phyloP scores from a whole-genome alignment of 2,797 vertebrate species.

The Danio kyathit region DNA sequence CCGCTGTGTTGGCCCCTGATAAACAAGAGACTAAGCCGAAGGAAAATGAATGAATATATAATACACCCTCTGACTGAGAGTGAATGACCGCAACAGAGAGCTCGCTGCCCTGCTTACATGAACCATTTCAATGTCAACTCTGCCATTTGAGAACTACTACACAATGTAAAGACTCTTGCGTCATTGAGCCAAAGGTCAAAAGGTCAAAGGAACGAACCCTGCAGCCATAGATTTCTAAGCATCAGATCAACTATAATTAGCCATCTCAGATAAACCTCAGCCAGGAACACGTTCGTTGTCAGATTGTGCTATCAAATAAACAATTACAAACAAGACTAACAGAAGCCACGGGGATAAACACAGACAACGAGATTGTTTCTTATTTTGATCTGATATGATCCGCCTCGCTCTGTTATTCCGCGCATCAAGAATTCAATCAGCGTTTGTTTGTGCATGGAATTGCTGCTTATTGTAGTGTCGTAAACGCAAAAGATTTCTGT shows the following conservation, averaged over 20 bases:
- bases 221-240: background rate
- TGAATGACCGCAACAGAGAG: background rate
- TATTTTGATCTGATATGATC: constrained; percentile 10
- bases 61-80: background rate
- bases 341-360: constrained; percentile 35
- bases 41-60: too few relatives aligned
- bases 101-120: background rate
- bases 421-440: constrained; percentile 36
- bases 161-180: background rate
- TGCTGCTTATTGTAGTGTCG: constrained; percentile 46
- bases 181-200: constrained; percentile 5
- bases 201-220: background rate
- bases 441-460: constrained; percentile 41
- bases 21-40: too few relatives aligned
- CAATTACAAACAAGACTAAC: constrained; percentile 14
- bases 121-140: background rate
- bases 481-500: constrained; percentile 47
- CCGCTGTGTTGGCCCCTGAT: too few relatives aligned
- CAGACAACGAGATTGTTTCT: background rate
- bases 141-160: background rate
- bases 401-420: background rate
- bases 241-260: background rate
- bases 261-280: background rate
- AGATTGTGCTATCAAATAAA: constrained; percentile 24
- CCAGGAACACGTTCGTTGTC: background rate